A percentile compares a stretch with the other conserved stretches of the same genome.
Conservation (phyloP, 2,888 invertebrate genomes). For the Zygogramma bicolorata region DNA sequence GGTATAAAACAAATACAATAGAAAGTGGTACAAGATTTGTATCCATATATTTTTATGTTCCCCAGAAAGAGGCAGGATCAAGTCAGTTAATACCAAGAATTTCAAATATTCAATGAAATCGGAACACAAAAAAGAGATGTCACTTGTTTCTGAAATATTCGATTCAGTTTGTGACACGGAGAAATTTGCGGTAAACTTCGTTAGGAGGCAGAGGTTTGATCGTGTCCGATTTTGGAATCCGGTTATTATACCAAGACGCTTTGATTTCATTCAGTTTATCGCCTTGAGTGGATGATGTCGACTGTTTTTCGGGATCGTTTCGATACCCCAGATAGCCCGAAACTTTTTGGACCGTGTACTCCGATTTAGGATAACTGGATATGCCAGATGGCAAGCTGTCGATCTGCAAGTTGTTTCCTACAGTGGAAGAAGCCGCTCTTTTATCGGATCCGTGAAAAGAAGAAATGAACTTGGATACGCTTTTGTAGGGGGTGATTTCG, state of each 20-base stretch:
- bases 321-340: background rate
- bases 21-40: no score
- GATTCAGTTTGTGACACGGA: background rate
- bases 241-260: constrained; percentile 25
- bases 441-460: background rate
- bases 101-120: no score
- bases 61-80: background rate
- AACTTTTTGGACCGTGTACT: background rate
- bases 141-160: background rate
- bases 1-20: no score
- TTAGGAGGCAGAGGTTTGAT: constrained; percentile 7
- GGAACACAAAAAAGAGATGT: background rate
- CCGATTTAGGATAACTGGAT: background rate
- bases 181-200: constrained; percentile 12
- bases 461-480: constrained; percentile 42
- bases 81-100: background rate
- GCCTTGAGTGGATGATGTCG: constrained; percentile 41
- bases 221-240: background rate
- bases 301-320: background rate
- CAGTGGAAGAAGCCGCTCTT: background rate
- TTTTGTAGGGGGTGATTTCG: constrained; percentile 35
- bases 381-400: background rate
- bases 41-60: background rate
- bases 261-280: constrained; percentile 51
- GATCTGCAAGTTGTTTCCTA: background rate